Conservation (phyloP, 2,797 vertebrate genomes). For the Pterois miles region DNA sequence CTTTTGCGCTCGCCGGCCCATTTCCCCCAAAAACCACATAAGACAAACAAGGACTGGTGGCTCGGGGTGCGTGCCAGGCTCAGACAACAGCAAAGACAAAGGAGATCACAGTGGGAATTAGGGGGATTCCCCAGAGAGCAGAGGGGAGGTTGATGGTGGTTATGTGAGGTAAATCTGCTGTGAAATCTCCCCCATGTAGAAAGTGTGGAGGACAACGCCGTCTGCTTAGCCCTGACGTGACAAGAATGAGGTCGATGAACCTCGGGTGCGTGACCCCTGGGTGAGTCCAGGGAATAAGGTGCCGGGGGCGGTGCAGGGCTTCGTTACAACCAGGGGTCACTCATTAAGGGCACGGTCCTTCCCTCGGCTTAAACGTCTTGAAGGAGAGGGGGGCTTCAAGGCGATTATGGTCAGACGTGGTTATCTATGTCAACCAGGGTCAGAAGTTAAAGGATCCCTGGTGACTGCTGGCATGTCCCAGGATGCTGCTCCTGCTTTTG, state of each 20-base stretch:
- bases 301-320: constrained; percentile 42
- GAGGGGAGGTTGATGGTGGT: constrained; percentile 35
- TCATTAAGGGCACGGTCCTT: constrained; percentile 43
- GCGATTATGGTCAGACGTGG: constrained; percentile 60
- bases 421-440: constrained; percentile 70
- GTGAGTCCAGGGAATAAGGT: constrained; percentile 21
- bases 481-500: background rate
- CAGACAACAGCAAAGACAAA: constrained; percentile 61
- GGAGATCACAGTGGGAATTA: constrained; percentile 58
- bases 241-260: constrained; percentile 58
- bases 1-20: constrained; percentile 11
- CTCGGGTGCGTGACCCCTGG: constrained; percentile 38
- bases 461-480: constrained; percentile 52
- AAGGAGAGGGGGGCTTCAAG: constrained; percentile 52
- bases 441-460: constrained; percentile 74
- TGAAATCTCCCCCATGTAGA: constrained; percentile 52
- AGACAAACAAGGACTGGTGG: constrained; percentile 54
- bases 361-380: constrained; percentile 43
- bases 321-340: constrained; percentile 59
- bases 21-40: constrained; percentile 23
- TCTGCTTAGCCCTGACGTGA: constrained; percentile 47
- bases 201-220: constrained; percentile 28
- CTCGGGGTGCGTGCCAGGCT: constrained; percentile 45
- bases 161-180: constrained; percentile 65
- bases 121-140: constrained; percentile 51